Base-by-base conservation (phyloP, 2,113 vertebrate species). In the Mustelus asterias region DNA sequence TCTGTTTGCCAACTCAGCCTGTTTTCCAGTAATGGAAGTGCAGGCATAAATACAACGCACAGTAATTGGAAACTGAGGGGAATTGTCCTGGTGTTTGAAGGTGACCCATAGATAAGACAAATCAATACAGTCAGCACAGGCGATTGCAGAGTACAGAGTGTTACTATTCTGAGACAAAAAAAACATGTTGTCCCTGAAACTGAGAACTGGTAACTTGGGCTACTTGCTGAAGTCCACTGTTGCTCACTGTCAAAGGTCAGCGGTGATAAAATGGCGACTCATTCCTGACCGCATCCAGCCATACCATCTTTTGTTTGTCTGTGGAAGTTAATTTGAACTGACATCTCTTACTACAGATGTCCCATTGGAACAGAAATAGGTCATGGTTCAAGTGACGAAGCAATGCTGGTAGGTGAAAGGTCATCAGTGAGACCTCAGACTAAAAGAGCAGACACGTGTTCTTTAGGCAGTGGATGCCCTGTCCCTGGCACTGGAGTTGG, bases 41-140 rank as follows among this genome's bases (percentile, higher is more conserved):
- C 85, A 60, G 54, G 13, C 54, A 29, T 90, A 90, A 89, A 89
- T 9, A 89, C 86, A 48, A 58, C 24, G 0, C 86, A 29, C 88
- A n/a, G 48, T 58, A 90, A 60, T 90, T 90, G 88, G 80, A 83
- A 83, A 83, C 80, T 83, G 80, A 83, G n/a, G 80, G 88, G 88
- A 90, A 90, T 90, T 58, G 58, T 14, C 20, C 11, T 90, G 88
- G 44, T 88, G 85, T 88, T 88, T 90, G 88, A 90, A 90, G 26
- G 54, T 90, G 88, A 90, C 88, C 88, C 37, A 41, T 60, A 60
- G 88, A 90, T 90, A 90, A 6, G 80, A 60, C 54, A 90, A 60
- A 60, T 90, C 48, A 90, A 90, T 60, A 60, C 13, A 60, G 26
- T 90, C 88, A 48, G 48, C 26, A 20, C 86, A 90, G 88, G 48